Evolutionary conservation across 2,113 vertebrate genomes (phyloP).

Genomic region (human): GRCh38 chr12:17393001-17393500

Average conservation of each 20-base stretch:
- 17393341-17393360: neutral
- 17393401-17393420: neutral
- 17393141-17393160: neutral
- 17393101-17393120: neutral
- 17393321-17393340: neutral
- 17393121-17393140: neutral
- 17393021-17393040: neutral
- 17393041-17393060: constrained; percentile 37
- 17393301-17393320: neutral
- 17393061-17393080: constrained; percentile 41
- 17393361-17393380: neutral
- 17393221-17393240: neutral
- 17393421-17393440: neutral
- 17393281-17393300: neutral
- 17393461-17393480: neutral
- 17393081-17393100: neutral
- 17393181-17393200: neutral
- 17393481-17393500: neutral
- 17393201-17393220: neutral
- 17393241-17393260: neutral
- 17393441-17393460: neutral
- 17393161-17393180: neutral
- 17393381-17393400: constrained; percentile 33
- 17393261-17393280: neutral
- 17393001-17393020: constrained; percentile 13